These are phyloP conservation scores for Malurus melanocephalus DNA, from an alignment of 2,113 vertebrate genomes.

Conservation along the genomic window DNA sequence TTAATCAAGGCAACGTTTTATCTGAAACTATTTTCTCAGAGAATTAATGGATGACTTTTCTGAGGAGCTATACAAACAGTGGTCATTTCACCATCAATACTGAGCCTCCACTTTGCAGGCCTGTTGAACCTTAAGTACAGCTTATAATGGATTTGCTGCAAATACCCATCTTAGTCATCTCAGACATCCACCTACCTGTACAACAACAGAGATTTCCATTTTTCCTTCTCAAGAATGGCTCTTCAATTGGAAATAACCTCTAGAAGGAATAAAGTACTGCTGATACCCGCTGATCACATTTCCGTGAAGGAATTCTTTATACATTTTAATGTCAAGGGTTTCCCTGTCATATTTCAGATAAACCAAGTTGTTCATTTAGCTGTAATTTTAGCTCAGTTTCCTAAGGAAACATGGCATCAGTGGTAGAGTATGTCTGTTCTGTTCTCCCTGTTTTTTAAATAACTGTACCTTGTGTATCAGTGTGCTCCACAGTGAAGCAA, in stretches of 20 bases:
- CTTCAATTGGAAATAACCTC: not conserved
- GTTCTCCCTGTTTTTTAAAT: not conserved
- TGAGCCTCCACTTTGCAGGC: not conserved
- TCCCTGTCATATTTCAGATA: not conserved
- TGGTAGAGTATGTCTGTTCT: not conserved
- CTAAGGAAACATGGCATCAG: not conserved
- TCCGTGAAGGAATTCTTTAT: not conserved
- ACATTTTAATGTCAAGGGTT: not conserved
- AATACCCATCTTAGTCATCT: not conserved
- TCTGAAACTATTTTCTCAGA: not conserved
- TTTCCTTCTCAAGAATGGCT: not conserved
- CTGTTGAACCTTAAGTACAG: not conserved
- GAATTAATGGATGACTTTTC: not conserved
- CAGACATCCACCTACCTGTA: not conserved
- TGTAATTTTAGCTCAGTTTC: not conserved
- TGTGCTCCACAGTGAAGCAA: not conserved
- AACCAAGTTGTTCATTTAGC: not conserved
- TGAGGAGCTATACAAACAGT: not conserved
- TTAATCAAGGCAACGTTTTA: not conserved
- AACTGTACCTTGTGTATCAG: not conserved
- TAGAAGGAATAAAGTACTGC: not conserved
- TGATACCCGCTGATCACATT: not conserved
- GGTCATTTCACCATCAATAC: not conserved
- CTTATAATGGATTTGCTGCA: not conserved
- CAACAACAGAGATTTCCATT: not conserved